These are phyloP conservation scores for Nephrotoma flavescens DNA, from an alignment of 2,888 invertebrate genomes.

Conservation along the genomic window DNA sequence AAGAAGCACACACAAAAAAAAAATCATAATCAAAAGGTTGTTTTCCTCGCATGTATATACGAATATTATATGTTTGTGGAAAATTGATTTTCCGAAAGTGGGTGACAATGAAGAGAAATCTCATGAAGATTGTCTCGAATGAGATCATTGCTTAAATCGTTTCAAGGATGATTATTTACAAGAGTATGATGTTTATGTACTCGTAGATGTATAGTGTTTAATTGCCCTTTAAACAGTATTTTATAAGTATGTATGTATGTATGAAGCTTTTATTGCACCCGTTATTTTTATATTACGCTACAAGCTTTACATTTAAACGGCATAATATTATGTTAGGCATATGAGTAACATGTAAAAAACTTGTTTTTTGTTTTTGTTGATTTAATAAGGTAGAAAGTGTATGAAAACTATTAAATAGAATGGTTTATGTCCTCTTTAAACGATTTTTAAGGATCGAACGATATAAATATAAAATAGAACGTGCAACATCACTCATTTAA, in stretches of 20 bases:
- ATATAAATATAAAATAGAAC: background rate
- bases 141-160: background rate
- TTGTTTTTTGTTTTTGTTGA: background rate
- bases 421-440: background rate
- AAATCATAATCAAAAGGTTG: background rate
- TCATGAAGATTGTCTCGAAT: background rate
- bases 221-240: background rate
- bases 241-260: background rate
- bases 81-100: background rate
- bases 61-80: background rate
- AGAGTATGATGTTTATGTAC: background rate
- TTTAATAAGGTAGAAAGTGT: background rate
- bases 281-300: background rate
- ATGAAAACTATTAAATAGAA: background rate
- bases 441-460: background rate
- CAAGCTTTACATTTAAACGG: background rate
- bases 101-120: background rate
- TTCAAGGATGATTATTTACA: background rate
- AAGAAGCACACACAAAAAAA: background rate
- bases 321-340: background rate
- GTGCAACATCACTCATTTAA: background rate
- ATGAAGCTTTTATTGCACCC: background rate
- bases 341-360: background rate
- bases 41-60: background rate
- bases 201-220: background rate